Evolutionary conservation across 2,113 vertebrate species (phyloP).

Genomic region (Cheirogaleus medius): DNA sequence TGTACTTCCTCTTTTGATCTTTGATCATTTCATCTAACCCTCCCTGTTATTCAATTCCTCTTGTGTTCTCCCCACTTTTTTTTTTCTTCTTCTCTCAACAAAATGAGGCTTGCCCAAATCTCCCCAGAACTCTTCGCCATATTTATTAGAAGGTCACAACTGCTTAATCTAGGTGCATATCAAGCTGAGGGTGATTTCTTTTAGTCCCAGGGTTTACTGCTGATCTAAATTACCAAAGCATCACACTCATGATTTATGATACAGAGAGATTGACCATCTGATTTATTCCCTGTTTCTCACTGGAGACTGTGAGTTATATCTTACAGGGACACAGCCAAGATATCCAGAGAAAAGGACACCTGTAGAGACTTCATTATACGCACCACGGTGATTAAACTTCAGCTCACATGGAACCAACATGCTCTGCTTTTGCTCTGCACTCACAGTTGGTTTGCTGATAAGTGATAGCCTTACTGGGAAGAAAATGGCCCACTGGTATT

Average conservation of each 20-base stretch:
- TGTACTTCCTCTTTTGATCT: background rate
- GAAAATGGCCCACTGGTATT: background rate
- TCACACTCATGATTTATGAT: slow-evolving; percentile 52
- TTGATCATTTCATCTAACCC: background rate
- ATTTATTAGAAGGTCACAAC: slow-evolving; percentile 56
- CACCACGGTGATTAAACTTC: slow-evolving; percentile 35
- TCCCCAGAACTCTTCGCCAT: background rate
- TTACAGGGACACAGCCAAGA: slow-evolving; percentile 21
- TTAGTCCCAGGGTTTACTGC: slow-evolving; percentile 36
- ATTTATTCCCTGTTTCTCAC: slow-evolving; percentile 59
- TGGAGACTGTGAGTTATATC: slow-evolving; percentile 23
- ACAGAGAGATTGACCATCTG: slow-evolving; percentile 49
- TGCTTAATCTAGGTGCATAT: slow-evolving; percentile 33
- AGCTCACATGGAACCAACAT: background rate
- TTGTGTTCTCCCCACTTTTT: background rate
- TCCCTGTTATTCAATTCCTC: background rate
- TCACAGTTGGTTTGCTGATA: background rate
- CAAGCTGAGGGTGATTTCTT: slow-evolving; percentile 48
- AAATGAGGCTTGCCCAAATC: background rate
- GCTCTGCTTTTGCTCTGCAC: background rate
- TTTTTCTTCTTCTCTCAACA: background rate
- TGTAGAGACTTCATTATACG: background rate
- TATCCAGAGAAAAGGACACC: slow-evolving; percentile 29
- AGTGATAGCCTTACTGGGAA: background rate
- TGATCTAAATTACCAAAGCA: slow-evolving; percentile 64